phyloP scores from a whole-genome alignment of 2,113 vertebrate genomes.

The Sylvia atricapilla region DNA sequence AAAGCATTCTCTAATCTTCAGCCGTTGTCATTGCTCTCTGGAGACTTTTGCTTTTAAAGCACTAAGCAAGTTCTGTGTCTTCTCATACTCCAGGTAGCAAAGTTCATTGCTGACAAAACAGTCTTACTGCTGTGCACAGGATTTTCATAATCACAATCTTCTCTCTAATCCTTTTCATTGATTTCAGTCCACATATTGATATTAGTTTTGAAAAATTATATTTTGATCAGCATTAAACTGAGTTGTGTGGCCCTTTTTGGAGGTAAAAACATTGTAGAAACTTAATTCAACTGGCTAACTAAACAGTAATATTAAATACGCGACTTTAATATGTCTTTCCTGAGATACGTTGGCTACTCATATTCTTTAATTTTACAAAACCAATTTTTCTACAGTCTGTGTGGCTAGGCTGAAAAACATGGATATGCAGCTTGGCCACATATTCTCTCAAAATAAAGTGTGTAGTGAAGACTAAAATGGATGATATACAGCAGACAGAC shows the following conservation, averaged over 20 bases:
- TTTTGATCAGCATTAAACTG: neutral
- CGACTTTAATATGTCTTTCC: neutral
- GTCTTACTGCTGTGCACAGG: neutral
- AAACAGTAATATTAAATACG: neutral
- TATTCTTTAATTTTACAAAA: neutral
- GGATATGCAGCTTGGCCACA: neutral
- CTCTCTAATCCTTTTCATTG: neutral
- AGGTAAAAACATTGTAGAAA: neutral
- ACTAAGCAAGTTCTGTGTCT: neutral
- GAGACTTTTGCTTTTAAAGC: neutral
- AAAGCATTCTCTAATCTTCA: neutral
- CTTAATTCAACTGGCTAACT: neutral
- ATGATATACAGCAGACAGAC: neutral
- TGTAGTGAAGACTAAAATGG: neutral
- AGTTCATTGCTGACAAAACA: neutral
- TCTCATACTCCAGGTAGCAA: neutral
- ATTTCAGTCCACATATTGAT: neutral
- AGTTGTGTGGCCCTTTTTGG: neutral
- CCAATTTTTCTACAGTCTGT: neutral
- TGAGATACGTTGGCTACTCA: neutral
- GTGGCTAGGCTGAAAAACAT: neutral
- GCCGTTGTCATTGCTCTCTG: neutral
- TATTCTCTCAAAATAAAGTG: neutral
- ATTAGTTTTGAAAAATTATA: neutral
- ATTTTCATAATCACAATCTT: neutral